These are phyloP conservation scores for Meloidogyne floridensis DNA, from an alignment of 1,140 invertebrate genomes.

Conservation along the genomic window DNA sequence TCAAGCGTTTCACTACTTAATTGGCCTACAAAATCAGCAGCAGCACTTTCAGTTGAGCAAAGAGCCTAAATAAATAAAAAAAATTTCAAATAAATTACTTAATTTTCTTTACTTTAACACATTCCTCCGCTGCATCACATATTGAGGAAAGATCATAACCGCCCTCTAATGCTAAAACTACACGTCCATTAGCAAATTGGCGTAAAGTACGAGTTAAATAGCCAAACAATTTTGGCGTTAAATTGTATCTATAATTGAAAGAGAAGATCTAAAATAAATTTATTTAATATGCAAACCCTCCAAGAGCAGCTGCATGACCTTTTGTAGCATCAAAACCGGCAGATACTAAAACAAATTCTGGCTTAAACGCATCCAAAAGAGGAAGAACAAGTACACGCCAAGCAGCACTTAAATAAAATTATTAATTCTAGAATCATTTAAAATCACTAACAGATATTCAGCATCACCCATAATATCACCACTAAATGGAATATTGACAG, in stretches of 20 bases:
- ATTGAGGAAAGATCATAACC: constrained; percentile 88
- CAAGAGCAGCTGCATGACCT: constrained; percentile 89
- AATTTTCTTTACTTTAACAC: constrained; percentile 71
- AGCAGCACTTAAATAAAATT: constrained; percentile 77
- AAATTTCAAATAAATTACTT: constrained; percentile 2
- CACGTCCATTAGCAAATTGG: constrained; percentile 83
- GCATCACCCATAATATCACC: constrained; percentile 92
- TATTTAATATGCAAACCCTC: constrained; percentile 80
- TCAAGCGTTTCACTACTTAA: constrained; percentile 51
- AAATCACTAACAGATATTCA: constrained; percentile 26
- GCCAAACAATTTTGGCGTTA: constrained; percentile 75
- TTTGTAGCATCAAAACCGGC: constrained; percentile 94
- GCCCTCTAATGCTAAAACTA: constrained; percentile 82
- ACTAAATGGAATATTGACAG: constrained; percentile 94
- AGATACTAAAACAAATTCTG: constrained; percentile 91
- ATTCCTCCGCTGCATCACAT: constrained; percentile 94
- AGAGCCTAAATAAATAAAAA: constrained; percentile 53
- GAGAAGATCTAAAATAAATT: background rate
- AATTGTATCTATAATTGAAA: constrained; percentile 55
- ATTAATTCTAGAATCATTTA: background rate
- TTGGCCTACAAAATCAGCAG: constrained; percentile 46
- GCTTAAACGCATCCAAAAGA: constrained; percentile 86
- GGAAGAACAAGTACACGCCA: constrained; percentile 90
- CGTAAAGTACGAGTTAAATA: constrained; percentile 92
- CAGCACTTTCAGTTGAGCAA: constrained; percentile 38